A percentile compares a stretch with the other conserved stretches of the same genome.
phyloP scores from a whole-genome alignment of 2,888 invertebrate genomes.

The Thelaira solivaga region DNA sequence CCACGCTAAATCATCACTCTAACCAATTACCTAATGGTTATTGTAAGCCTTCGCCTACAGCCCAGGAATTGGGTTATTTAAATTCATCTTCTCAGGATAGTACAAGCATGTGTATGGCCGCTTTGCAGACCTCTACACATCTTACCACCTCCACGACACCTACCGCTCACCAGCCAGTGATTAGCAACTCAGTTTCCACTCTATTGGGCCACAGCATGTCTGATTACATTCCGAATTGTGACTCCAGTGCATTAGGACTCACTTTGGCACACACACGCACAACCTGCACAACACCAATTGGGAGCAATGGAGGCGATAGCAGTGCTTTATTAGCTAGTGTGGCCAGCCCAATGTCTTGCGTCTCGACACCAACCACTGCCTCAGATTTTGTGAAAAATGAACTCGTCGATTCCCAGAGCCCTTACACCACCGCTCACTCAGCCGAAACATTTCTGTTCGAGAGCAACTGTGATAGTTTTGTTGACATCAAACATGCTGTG shows the following conservation, averaged over 20 bases:
- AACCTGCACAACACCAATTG: conserved; percentile 57
- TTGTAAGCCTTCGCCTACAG: conserved; percentile 76
- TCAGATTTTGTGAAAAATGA: conserved; percentile 76
- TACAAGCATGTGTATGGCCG: conserved; percentile 65
- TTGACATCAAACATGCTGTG: conserved; percentile 75
- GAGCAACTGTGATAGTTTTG: conserved; percentile 72
- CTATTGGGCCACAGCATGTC: conserved; percentile 65
- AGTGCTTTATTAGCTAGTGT: conserved; percentile 63
- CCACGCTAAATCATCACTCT: conserved; percentile 66
- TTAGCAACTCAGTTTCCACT: conserved; percentile 56
- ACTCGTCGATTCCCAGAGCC: conserved; percentile 75
- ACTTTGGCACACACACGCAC: conserved; percentile 60
- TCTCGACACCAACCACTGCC: conserved; percentile 71
- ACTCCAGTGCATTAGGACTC: conserved; percentile 63
- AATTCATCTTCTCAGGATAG: conserved; percentile 74
- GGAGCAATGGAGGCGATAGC: conserved; percentile 56
- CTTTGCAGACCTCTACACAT: conserved; percentile 63
- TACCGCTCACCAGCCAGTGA: conserved; percentile 65
- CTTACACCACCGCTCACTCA: conserved; percentile 76
- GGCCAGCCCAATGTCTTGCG: conserved; percentile 63
- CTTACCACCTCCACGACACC: conserved; percentile 59
- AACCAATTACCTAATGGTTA: conserved; percentile 74
- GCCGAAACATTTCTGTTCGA: conserved; percentile 77
- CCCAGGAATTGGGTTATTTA: conserved; percentile 75
- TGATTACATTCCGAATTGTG: conserved; percentile 74